phyloP scores from a whole-genome alignment of 2,113 vertebrate species.

The Craseonycteris thonglongyai region DNA sequence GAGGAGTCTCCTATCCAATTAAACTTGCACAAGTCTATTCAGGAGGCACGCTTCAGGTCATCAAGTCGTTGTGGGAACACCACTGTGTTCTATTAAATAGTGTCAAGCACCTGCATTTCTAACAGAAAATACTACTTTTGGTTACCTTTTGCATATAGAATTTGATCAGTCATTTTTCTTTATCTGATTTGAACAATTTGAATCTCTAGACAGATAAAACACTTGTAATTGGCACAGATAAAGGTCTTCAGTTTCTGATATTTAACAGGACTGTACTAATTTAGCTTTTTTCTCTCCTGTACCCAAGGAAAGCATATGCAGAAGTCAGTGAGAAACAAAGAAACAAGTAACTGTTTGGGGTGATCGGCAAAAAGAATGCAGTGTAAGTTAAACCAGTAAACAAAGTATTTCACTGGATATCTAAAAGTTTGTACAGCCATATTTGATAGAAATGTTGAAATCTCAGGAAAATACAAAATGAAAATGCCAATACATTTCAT shows the following conservation, averaged over 20 bases:
- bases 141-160: constrained; percentile 54
- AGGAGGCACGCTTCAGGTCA: constrained; percentile 57
- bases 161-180: constrained; percentile 20
- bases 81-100: constrained; percentile 66
- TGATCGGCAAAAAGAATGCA: neutral
- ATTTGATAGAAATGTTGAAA: neutral
- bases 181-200: constrained; percentile 2
- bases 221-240: constrained; percentile 9
- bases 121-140: constrained; percentile 45
- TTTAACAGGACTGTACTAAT: neutral
- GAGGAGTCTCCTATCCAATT: constrained; percentile 70
- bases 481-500: neutral
- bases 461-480: neutral
- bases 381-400: neutral
- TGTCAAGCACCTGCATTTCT: constrained; percentile 66
- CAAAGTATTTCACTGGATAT: neutral
- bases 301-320: neutral
- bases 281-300: neutral
- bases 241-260: neutral
- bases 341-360: neutral
- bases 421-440: neutral
- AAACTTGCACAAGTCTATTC: constrained; percentile 75
- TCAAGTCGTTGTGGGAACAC: constrained; percentile 50
- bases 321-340: constrained; percentile 43
- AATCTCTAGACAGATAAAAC: constrained; percentile 10